phyloP scores from a whole-genome alignment of 2,888 invertebrate genomes.

The Zele albiditarsus region DNA sequence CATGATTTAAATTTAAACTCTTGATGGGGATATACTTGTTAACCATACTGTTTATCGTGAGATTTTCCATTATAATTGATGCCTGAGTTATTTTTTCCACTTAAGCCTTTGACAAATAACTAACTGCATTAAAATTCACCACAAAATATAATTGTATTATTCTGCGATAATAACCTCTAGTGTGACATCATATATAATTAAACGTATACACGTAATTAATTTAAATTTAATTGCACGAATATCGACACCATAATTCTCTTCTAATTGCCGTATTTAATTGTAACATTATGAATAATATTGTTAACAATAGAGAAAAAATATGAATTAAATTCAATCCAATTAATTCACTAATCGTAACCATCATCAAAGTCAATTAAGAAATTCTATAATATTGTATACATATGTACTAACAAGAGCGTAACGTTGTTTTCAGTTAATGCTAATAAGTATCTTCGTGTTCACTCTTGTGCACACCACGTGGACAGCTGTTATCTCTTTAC shows the following conservation, averaged over 20 bases:
- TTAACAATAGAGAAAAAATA: background rate
- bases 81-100: background rate
- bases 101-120: background rate
- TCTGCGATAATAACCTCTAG: background rate
- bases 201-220: background rate
- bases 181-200: background rate
- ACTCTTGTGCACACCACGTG: conserved; percentile 7
- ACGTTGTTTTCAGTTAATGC: conserved; percentile 16
- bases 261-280: background rate
- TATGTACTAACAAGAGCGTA: conserved; percentile 5
- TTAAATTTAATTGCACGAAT: background rate
- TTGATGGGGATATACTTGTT: too few species aligned
- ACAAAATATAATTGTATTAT: background rate
- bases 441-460: background rate
- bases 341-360: background rate
- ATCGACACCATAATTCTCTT: background rate
- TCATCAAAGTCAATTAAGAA: background rate
- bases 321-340: background rate
- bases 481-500: conserved; percentile 10
- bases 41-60: too few species aligned
- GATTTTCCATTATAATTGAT: too few species aligned
- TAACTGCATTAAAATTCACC: too few species aligned
- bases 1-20: too few species aligned
- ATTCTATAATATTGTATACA: background rate
- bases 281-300: too few species aligned